Percentiles rank a stretch among this genome's conserved stretches.
These are phyloP conservation scores for Gerris lacustris DNA, from an alignment of 2,888 invertebrate genomes.

Conservation along the genomic window DNA sequence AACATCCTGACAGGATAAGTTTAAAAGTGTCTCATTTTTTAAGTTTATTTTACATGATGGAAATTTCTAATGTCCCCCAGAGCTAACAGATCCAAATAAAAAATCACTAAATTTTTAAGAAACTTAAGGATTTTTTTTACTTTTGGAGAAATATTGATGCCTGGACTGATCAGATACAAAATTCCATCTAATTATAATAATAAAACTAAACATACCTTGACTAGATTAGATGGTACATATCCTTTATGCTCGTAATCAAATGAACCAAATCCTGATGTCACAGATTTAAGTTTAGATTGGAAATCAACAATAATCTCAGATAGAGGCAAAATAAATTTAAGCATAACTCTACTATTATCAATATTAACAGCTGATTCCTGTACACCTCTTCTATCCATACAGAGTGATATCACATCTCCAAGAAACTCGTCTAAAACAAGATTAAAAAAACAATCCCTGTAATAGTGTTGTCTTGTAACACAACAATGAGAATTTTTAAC, in stretches of 20 bases:
- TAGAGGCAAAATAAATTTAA: slow-evolving; percentile 74
- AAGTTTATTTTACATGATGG: too few relatives aligned
- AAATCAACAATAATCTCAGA: slow-evolving; percentile 92
- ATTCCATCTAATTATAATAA: too few relatives aligned
- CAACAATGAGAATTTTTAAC: too few relatives aligned
- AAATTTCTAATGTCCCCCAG: too few relatives aligned
- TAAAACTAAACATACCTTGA: slow-evolving; percentile 61
- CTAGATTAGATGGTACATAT: slow-evolving; percentile 62
- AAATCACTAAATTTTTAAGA: too few relatives aligned
- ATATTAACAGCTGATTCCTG: slow-evolving; percentile 61
- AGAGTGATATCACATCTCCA: slow-evolving; percentile 56
- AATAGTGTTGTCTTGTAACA: too few relatives aligned
- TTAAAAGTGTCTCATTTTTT: too few relatives aligned
- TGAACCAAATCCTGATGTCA: slow-evolving; percentile 89
- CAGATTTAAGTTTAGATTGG: slow-evolving; percentile 77
- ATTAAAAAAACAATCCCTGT: not conserved
- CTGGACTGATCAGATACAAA: too few relatives aligned
- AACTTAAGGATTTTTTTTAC: too few relatives aligned
- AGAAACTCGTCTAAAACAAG: slow-evolving; percentile 46
- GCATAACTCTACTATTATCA: slow-evolving; percentile 66
- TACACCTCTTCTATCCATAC: slow-evolving; percentile 59
- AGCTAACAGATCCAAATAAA: too few relatives aligned
- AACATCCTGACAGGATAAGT: too few relatives aligned
- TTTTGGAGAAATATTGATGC: too few relatives aligned
- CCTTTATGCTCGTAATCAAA: slow-evolving; percentile 87